Evolutionary conservation across 1,140 invertebrate species (phyloP), one percentile per base, ranked within the genome.

Genomic region (Carposina sasakii): DNA sequence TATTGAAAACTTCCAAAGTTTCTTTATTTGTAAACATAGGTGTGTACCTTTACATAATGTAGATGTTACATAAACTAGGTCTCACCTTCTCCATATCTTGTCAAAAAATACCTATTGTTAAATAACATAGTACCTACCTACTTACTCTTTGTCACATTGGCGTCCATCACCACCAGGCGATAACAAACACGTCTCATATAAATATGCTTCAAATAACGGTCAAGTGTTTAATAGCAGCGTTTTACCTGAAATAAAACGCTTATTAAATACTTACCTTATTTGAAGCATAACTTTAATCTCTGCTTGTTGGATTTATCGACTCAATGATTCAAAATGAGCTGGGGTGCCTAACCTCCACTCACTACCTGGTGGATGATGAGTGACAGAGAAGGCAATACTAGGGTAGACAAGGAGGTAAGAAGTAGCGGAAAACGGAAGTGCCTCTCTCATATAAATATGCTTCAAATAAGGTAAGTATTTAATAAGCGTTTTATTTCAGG

Each of bases 251-350:
- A 44, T 44, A 44, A 44, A 44, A 44, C 28, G 42, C 42, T 23
- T 44, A 44, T 44, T 31, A 44, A 44, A 16, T 44, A 44, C 42
- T 44, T 44, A 44, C 42, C 42, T 44, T 44, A 44, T 44, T 44
- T 20, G 42, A 44, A 44, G 42, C 42, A 19, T 31, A 44, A 12
- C 21, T 10, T 22, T 12, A 40, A 40, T 21, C 5, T 40, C 6
- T 31, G 23, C 40, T 23, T 15, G 22, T 9, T 23, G n/a, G n/a
- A n/a, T n/a, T 23, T 15, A 12, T 26, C 9, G 13, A 17, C 40
- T 5, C 24, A 30, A 33, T 26, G 31, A 33, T n/a, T n/a, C n/a
- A n/a, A n/a, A n/a, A n/a, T n/a, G n/a, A n/a, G n/a, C n/a, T n/a
- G n/a, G n/a, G n/a, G n/a, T n/a, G n/a, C n/a, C n/a, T n/a, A n/a